Evolutionary conservation across 2,888 invertebrate species (phyloP).

Genomic region (Ctenicera cuprea): DNA sequence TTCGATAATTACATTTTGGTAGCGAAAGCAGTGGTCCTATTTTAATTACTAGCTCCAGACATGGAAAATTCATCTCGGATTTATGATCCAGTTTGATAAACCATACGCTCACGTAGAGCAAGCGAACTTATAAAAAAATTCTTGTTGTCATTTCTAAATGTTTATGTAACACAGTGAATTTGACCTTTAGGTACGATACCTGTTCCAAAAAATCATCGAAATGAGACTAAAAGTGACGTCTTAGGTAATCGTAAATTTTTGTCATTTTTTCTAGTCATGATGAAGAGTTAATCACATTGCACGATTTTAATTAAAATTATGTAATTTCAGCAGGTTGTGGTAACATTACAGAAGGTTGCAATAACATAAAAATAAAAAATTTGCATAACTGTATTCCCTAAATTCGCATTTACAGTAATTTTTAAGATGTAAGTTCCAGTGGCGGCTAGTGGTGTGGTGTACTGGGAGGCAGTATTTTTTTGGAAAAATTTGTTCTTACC

Average conservation of each 20-base stretch:
- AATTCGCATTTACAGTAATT: no score
- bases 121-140: constrained; percentile 9
- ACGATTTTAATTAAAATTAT: constrained; percentile 10
- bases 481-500: no score
- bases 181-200: constrained; percentile 24
- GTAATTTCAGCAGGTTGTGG: neutral
- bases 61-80: neutral
- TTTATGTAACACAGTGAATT: constrained; percentile 10
- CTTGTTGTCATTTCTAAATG: constrained; percentile 20
- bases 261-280: constrained; percentile 12
- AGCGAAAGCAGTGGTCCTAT: neutral
- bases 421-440: no score
- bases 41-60: neutral
- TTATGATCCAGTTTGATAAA: constrained; percentile 13
- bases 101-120: neutral
- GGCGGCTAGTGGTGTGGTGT: no score
- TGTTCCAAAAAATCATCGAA: constrained; percentile 16
- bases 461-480: no score
- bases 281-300: constrained; percentile 6
- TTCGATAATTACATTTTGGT: neutral
- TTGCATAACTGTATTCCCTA: no score
- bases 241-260: constrained; percentile 27
- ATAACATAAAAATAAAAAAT: no score
- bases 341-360: no score
- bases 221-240: constrained; percentile 8